These are phyloP conservation scores for Dromaius novaehollandiae DNA, from an alignment of 2,113 vertebrate species.

Conservation along the genomic window DNA sequence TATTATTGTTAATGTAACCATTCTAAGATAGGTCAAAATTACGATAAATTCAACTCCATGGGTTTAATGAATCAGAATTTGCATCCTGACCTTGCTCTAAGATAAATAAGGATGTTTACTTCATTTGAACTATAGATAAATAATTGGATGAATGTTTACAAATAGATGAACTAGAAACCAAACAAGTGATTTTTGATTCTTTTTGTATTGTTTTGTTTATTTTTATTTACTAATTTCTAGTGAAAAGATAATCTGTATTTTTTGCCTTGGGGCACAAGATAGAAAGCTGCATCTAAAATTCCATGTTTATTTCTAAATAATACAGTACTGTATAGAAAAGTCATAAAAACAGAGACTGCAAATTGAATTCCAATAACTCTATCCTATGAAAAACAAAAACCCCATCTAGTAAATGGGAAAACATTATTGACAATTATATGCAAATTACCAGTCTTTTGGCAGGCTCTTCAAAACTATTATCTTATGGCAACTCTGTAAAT, in stretches of 20 bases:
- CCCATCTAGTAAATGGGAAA: constrained; percentile 64
- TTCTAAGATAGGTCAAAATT: not conserved
- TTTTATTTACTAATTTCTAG: constrained; percentile 18
- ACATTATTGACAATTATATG: constrained; percentile 70
- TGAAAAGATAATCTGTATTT: not conserved
- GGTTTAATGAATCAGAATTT: not conserved
- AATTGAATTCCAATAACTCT: constrained; percentile 70
- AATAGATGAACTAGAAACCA: not conserved
- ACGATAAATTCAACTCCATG: not conserved
- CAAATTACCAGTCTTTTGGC: constrained; percentile 66
- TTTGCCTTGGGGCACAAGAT: constrained; percentile 27
- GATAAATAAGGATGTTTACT: not conserved
- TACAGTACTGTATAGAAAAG: constrained; percentile 54
- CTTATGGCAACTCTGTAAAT: constrained; percentile 67
- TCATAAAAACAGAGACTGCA: constrained; percentile 61
- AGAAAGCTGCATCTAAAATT: constrained; percentile 39
- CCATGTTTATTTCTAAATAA: constrained; percentile 58
- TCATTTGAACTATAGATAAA: not conserved
- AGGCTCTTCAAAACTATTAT: constrained; percentile 65
- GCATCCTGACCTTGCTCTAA: not conserved
- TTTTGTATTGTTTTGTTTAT: not conserved
- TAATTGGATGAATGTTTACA: not conserved
- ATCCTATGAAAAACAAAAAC: constrained; percentile 57
- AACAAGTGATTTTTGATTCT: not conserved
- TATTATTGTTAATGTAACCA: not conserved